Evolutionary conservation across 2,797 vertebrate species (phyloP).

Genomic region (Paguma larvata): DNA sequence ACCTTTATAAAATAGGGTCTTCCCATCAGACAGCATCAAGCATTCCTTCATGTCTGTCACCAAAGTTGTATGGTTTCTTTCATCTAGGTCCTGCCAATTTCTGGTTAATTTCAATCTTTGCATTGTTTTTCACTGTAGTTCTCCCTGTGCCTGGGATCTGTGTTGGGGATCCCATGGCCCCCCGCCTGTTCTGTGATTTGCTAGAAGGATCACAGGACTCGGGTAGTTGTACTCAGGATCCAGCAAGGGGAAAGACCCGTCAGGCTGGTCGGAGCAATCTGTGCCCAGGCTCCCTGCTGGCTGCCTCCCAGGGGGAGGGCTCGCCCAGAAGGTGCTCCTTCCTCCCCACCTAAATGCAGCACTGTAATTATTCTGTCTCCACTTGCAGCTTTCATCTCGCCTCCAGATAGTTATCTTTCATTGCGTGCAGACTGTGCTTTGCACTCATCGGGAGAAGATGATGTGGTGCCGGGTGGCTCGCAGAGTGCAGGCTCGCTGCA

Average conservation of each 20-base stretch:
- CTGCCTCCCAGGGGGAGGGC: background rate
- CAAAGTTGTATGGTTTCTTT: background rate
- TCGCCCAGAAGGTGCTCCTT: background rate
- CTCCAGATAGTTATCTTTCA: background rate
- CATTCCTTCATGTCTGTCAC: background rate
- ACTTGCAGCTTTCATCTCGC: background rate
- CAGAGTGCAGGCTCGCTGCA: background rate
- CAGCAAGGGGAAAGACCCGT: background rate
- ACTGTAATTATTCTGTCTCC: background rate
- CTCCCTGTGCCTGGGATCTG: background rate
- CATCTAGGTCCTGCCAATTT: background rate
- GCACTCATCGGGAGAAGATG: background rate
- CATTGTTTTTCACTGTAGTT: background rate
- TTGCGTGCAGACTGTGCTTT: background rate
- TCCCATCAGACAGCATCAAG: background rate
- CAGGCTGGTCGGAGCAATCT: background rate
- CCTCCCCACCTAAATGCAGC: background rate
- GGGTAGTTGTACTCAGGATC: background rate
- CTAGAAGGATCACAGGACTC: background rate
- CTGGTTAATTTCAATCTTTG: background rate
- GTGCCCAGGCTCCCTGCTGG: background rate
- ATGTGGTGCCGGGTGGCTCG: too few species aligned
- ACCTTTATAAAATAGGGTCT: background rate
- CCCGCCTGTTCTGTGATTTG: background rate
- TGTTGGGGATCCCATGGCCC: background rate